Base-by-base conservation (phyloP, 2,888 invertebrate genomes). In the Dicycla oo region DNA sequence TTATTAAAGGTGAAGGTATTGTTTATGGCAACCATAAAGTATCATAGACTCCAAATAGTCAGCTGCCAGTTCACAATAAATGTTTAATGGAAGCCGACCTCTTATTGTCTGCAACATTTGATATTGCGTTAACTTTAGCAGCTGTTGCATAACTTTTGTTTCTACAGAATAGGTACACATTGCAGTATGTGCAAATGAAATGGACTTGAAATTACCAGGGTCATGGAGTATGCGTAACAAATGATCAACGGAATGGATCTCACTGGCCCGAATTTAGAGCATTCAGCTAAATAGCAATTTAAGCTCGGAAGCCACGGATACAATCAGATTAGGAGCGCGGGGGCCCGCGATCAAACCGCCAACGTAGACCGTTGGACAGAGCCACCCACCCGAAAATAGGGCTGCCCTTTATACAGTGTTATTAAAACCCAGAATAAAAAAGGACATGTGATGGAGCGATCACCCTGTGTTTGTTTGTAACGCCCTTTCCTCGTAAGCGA, bases 281-380 rank as follows among this genome's bases (percentile, higher is more conserved):
- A 78, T 79, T 78, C 71, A 53, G 67, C 67, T 76, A 80, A 81
- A 86, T 72, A 76, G 76, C 73, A 77, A 83, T 86, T 84, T 74
- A 70, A 66, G 53, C 75, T 73, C 57, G 66, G 54, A 51, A 53
- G 60, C 78, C 71, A 61, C 69, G 58, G 56, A 77, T 74, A 81
- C 73, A 80, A 81, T 78, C 76, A 54, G 69, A 78, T 80, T 81
- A 80, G 73, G 51, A 51, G 61, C 58, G 34, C 56, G 56, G 70
- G 54, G 45, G 53, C 61, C 53, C 56, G 56, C 69, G 49, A 73
- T 76, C 60, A 75, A 73, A 81, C 69, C 64, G 23, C 64, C 26
- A 68, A 54, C 54, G 65, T 51, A 53, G 53, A 69, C 56, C 15
- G 49, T 61, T 65, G 57, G 53, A 53, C 54, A 15, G 43, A 69